phyloP scores from a whole-genome alignment of 2,113 vertebrate genomes.

The Tachysurus fulvidraco region DNA sequence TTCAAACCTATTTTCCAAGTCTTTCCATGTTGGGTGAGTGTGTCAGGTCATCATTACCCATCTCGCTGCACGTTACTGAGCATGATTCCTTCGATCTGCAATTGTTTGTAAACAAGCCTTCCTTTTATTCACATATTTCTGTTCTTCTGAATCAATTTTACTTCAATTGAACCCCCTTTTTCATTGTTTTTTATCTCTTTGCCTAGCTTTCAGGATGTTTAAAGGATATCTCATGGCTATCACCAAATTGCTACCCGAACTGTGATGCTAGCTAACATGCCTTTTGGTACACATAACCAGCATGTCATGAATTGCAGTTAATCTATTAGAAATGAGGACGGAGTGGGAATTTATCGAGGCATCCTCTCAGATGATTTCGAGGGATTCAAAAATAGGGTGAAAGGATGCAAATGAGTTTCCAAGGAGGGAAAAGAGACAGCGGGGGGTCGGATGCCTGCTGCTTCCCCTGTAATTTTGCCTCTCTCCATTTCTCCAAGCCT shows the following conservation, averaged over 20 bases:
- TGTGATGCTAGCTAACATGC: conserved; percentile 22
- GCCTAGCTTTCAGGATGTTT: conserved; percentile 9
- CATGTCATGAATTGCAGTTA: conserved; percentile 11
- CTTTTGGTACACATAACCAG: conserved; percentile 10
- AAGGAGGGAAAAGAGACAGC: conserved; percentile 34
- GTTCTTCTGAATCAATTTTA: conserved; percentile 16
- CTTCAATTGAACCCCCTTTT: not conserved
- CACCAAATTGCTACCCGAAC: conserved; percentile 15
- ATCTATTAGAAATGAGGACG: not conserved
- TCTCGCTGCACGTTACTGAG: conserved; percentile 37
- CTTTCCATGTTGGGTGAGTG: not conserved
- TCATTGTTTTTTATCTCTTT: not conserved
- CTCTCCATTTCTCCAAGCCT: conserved; percentile 35
- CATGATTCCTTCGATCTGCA: not conserved
- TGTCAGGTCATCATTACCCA: conserved; percentile 62
- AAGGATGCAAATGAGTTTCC: conserved; percentile 52
- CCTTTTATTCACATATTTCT: conserved; percentile 5
- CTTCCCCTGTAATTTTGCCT: conserved; percentile 50
- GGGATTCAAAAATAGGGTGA: conserved; percentile 22
- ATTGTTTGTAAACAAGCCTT: conserved; percentile 38
- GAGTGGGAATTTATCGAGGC: conserved; percentile 16
- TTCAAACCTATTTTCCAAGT: not conserved
- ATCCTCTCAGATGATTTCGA: conserved; percentile 10
- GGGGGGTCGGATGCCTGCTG: conserved; percentile 36
- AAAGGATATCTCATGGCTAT: not conserved